These are phyloP conservation scores for Dichetophora obliterata DNA, from an alignment of 2,888 invertebrate species.

Conservation along the genomic window DNA sequence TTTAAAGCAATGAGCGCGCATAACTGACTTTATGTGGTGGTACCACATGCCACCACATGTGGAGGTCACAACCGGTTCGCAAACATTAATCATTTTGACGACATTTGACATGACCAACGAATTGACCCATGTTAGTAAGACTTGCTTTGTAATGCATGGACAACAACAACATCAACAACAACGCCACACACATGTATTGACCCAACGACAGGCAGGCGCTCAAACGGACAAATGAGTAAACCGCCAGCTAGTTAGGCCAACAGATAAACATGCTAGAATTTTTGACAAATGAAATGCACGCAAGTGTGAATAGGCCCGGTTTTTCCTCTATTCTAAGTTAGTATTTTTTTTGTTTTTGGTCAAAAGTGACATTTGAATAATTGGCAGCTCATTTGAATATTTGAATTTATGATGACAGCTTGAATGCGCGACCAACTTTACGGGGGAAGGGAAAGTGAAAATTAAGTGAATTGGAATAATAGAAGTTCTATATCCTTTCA, in stretches of 20 bases:
- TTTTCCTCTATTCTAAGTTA: no score
- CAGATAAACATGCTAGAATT: neutral
- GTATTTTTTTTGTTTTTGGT: neutral
- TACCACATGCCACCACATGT: neutral
- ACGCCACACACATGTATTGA: neutral
- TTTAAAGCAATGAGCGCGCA: neutral
- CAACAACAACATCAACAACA: conserved; percentile 3
- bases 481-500: no score
- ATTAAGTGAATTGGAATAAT: no score
- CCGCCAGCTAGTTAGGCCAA: neutral
- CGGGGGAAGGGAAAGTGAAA: no score
- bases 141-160: conserved; percentile 1
- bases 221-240: neutral
- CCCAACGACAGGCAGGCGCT: neutral
- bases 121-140: conserved; percentile 42
- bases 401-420: neutral
- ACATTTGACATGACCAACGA: conserved; percentile 48
- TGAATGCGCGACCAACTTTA: neutral
- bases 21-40: neutral
- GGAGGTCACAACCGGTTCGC: conserved; percentile 40
- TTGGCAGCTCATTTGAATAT: conserved; percentile 9
- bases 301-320: neutral
- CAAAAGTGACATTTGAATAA: neutral
- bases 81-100: conserved; percentile 47
- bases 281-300: neutral